These are phyloP conservation scores for Enteromius trimaculatus DNA, from an alignment of 2,797 vertebrate genomes.

Conservation along the genomic window DNA sequence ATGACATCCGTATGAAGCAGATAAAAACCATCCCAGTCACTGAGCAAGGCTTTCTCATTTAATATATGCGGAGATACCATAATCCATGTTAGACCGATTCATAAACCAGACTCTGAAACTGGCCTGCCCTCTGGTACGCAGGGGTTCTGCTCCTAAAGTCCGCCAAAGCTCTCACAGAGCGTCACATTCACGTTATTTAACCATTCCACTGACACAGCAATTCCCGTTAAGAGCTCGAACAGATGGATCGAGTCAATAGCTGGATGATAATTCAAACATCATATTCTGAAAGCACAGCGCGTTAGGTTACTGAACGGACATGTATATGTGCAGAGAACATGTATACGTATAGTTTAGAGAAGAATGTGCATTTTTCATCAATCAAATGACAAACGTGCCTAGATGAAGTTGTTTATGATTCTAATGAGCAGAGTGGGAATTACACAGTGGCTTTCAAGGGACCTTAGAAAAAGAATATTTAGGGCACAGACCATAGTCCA, in stretches of 20 bases:
- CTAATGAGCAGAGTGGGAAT: conserved; percentile 48
- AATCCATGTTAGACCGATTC: background rate
- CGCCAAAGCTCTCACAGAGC: background rate
- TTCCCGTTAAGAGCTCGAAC: background rate
- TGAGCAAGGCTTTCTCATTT: conserved; percentile 17
- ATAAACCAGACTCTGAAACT: conserved; percentile 20
- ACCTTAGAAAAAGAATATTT: background rate
- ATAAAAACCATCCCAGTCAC: background rate
- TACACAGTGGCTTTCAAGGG: conserved; percentile 52
- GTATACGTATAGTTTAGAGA: background rate
- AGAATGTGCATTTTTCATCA: background rate
- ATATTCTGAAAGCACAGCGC: conserved; percentile 5
- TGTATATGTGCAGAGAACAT: conserved; percentile 13
- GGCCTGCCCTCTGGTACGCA: background rate
- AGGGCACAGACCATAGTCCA: background rate
- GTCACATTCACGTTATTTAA: conserved; percentile 3
- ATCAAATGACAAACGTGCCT: conserved; percentile 23
- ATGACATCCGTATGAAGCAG: conserved; percentile 7
- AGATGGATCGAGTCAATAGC: conserved; percentile 30
- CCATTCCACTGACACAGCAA: conserved; percentile 26
- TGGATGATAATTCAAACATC: conserved; percentile 37
- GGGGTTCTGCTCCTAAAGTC: background rate
- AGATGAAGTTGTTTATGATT: conserved; percentile 37
- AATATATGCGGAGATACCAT: background rate
- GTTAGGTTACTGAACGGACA: conserved; percentile 6